Evolutionary conservation across 2,113 vertebrate genomes (phyloP).

Genomic region (Ardeotis arabs): DNA sequence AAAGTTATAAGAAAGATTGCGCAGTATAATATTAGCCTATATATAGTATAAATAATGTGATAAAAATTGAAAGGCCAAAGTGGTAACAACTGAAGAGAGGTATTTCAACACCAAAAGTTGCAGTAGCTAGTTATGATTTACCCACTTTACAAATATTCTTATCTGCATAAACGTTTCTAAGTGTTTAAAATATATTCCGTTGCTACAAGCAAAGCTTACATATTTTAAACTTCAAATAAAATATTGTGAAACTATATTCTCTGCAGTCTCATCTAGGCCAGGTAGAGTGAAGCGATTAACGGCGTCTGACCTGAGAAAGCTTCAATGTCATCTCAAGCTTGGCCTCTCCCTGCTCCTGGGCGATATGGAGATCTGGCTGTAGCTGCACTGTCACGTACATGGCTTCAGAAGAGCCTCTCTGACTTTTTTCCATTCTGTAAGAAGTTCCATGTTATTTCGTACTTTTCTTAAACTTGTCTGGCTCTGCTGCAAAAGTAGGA

Average conservation of each 20-base stretch:
- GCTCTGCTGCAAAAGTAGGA: neutral
- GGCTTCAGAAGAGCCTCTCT: neutral
- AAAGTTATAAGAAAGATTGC: neutral
- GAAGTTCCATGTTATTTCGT: neutral
- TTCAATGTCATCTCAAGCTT: neutral
- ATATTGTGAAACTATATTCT: neutral
- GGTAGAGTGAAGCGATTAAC: neutral
- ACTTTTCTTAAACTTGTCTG: neutral
- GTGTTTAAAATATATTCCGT: neutral
- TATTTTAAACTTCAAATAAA: neutral
- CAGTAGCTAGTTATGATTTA: neutral
- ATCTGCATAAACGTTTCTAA: neutral
- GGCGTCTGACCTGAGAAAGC: neutral
- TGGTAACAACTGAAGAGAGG: neutral
- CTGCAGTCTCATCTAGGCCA: neutral
- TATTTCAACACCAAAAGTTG: neutral
- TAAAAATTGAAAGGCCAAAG: neutral
- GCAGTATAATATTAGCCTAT: neutral
- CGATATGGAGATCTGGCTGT: neutral
- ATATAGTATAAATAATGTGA: neutral
- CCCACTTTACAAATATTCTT: neutral
- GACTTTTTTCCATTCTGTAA: neutral
- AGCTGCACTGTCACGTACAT: accelerated
- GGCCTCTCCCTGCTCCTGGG: neutral
- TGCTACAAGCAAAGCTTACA: neutral